Evolutionary conservation across 2,888 invertebrate genomes (phyloP).

Genomic region (Agrochola litura): DNA sequence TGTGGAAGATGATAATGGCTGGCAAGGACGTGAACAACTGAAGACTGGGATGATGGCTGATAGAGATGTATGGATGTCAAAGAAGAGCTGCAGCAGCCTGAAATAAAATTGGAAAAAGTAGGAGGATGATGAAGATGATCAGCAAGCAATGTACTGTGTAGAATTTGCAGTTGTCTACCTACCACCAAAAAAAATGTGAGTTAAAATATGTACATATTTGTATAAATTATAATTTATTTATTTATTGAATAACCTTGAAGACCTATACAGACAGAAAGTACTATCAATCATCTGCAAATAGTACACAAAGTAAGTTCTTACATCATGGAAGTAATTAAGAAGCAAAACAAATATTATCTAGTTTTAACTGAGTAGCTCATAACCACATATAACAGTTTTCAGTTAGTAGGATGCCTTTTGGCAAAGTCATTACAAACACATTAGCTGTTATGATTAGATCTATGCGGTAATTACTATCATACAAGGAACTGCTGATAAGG

Average conservation of each 20-base stretch:
- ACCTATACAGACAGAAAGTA: background rate
- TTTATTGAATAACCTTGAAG: background rate
- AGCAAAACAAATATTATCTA: constrained; percentile 13
- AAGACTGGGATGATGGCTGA: background rate
- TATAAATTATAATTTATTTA: background rate
- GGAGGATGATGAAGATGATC: background rate
- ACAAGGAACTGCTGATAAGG: constrained; percentile 17
- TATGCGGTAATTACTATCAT: constrained; percentile 5
- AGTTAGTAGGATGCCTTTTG: constrained; percentile 11
- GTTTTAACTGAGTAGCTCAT: constrained; percentile 3
- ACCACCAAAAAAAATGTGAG: background rate
- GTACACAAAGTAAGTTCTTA: background rate
- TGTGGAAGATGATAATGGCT: background rate
- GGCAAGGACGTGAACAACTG: background rate
- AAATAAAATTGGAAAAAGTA: background rate
- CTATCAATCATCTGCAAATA: background rate
- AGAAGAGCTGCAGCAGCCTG: background rate
- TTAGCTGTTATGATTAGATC: constrained; percentile 35
- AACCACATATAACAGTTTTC: background rate
- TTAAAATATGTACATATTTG: background rate
- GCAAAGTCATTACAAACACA: constrained; percentile 38
- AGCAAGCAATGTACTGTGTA: background rate
- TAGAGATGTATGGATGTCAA: background rate
- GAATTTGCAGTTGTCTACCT: background rate
- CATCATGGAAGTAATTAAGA: constrained; percentile 5